These are phyloP conservation scores for Myanophis thanlyinensis DNA, from an alignment of 2,113 vertebrate species.

Conservation along the genomic window DNA sequence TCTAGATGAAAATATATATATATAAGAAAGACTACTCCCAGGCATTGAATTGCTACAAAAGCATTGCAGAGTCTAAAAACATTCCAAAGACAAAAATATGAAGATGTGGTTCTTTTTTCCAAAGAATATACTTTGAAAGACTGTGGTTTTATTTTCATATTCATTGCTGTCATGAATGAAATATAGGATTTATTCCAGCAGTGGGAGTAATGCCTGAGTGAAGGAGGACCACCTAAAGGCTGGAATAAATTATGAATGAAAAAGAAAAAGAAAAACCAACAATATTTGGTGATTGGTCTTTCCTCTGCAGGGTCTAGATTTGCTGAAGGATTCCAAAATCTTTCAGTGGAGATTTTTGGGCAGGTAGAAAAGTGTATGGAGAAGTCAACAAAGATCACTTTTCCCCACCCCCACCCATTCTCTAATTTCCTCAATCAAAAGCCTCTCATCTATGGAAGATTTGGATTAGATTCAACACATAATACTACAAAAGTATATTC, in stretches of 20 bases:
- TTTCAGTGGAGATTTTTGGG: neutral
- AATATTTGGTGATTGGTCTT: neutral
- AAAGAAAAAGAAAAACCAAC: neutral
- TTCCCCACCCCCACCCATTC: neutral
- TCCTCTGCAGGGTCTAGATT: neutral
- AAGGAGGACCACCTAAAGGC: neutral
- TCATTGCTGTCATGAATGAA: neutral
- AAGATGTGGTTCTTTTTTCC: neutral
- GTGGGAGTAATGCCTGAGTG: neutral
- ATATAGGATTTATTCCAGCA: neutral
- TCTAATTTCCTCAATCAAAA: neutral
- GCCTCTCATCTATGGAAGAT: neutral
- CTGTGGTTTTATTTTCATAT: neutral
- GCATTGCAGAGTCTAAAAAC: neutral
- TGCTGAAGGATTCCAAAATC: neutral
- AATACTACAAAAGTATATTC: neutral
- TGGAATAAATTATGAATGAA: neutral
- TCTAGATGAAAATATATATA: no score
- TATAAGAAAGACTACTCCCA: neutral
- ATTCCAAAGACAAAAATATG: neutral
- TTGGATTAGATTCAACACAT: neutral
- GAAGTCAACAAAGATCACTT: neutral
- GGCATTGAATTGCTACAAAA: neutral
- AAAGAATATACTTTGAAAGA: neutral
- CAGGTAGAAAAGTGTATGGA: neutral